Evolutionary conservation across 2,888 invertebrate species (phyloP).

Genomic region (Orthonevra nobilis): DNA sequence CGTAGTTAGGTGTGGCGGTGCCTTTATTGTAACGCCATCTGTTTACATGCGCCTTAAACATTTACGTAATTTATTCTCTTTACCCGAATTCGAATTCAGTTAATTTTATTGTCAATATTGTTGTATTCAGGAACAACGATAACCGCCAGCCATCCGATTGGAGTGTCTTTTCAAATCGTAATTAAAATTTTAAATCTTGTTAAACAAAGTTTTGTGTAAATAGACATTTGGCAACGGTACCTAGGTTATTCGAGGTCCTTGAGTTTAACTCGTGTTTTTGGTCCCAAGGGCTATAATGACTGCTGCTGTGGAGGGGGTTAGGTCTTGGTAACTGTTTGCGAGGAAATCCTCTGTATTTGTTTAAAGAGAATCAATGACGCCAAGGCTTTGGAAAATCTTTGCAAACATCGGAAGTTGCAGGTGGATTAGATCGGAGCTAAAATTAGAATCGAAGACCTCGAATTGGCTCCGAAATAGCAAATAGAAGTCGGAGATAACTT

Average conservation of each 20-base stretch:
- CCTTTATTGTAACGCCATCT: slow-evolving; percentile 58
- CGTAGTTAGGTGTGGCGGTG: slow-evolving; percentile 38
- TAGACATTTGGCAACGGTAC: slow-evolving; percentile 8
- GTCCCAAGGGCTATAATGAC: no score
- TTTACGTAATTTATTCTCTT: slow-evolving; percentile 44
- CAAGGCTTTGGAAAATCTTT: no score
- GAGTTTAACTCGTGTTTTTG: no score
- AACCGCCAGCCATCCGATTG: not conserved
- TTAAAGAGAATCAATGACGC: no score
- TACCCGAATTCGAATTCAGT: slow-evolving; percentile 24
- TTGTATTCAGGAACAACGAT: slow-evolving; percentile 16
- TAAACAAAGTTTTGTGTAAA: slow-evolving; percentile 53
- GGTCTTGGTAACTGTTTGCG: no score
- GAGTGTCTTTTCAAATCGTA: slow-evolving; percentile 34
- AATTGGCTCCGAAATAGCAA: no score
- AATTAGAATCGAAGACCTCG: no score
- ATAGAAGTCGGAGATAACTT: no score
- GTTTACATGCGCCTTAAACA: slow-evolving; percentile 39
- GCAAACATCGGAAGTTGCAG: no score
- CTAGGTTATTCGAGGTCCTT: slow-evolving; percentile 32
- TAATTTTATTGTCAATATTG: slow-evolving; percentile 43
- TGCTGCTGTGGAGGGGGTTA: no score
- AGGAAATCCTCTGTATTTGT: no score
- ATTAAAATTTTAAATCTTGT: slow-evolving; percentile 58
- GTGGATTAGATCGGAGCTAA: no score